Percentiles rank a stretch among this genome's conserved stretches.
Conservation (phyloP, 1,140 invertebrate genomes). For the Meloidogyne exigua region DNA sequence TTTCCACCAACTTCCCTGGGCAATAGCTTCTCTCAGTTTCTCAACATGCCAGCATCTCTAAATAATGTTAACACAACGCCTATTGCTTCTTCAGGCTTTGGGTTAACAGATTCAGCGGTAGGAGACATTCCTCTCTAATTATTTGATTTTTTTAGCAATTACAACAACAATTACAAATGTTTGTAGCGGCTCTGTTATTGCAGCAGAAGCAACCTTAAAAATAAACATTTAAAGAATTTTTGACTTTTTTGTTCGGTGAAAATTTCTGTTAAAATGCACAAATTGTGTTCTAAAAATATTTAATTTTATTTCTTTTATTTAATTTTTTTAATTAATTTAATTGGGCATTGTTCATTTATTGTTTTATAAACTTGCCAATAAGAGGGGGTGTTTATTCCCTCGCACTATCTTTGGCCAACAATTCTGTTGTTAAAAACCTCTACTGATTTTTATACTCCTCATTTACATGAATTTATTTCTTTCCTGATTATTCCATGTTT, state of each 20-base stretch:
- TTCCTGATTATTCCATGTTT: not conserved
- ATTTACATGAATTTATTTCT: not conserved
- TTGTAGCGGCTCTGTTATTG: not conserved
- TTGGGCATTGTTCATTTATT: no score
- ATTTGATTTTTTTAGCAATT: not conserved
- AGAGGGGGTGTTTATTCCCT: no score
- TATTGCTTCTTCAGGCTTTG: not conserved
- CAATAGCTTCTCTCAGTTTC: not conserved
- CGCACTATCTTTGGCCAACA: no score
- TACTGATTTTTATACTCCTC: not conserved
- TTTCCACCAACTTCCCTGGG: not conserved
- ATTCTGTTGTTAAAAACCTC: no score
- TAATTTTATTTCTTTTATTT: no score
- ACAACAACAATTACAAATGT: conserved; percentile 5
- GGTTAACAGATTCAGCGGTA: not conserved
- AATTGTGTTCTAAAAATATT: no score
- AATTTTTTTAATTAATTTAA: no score
- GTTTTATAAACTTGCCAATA: no score
- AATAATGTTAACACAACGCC: not conserved
- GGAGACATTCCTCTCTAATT: not conserved
- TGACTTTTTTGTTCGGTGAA: no score
- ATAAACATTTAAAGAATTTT: no score
- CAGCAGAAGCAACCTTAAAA: not conserved
- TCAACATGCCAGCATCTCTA: not conserved
- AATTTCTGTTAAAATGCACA: no score